Percentiles rank a stretch among this genome's conserved stretches.
Conservation (phyloP, 2,888 invertebrate genomes). For the Nemoura dubitans region DNA sequence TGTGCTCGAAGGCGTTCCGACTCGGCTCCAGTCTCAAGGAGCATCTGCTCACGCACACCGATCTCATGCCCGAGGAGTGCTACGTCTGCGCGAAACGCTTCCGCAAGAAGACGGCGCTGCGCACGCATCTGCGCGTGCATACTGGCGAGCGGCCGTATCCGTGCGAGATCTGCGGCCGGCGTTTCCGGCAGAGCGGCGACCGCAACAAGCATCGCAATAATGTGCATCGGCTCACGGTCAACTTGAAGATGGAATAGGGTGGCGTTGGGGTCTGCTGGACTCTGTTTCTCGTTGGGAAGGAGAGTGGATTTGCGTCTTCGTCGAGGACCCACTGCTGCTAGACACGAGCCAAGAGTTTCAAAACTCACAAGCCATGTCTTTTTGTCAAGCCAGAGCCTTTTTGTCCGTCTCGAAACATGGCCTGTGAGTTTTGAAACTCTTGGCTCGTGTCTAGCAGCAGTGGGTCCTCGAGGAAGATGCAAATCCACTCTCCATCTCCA, state of each 20-base stretch:
- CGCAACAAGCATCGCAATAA: slow-evolving; percentile 46
- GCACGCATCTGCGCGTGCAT: slow-evolving; percentile 45
- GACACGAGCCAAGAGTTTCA: too few species aligned
- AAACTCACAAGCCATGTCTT: too few species aligned
- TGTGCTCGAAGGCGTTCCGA: slow-evolving; percentile 42
- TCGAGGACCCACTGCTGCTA: too few species aligned
- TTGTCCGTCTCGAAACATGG: too few species aligned
- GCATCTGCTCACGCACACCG: slow-evolving; percentile 46
- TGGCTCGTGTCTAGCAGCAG: too few species aligned
- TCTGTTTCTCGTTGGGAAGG: too few species aligned
- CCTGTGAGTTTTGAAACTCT: too few species aligned
- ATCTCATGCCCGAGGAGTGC: slow-evolving; percentile 44
- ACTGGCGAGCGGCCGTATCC: slow-evolving; percentile 53
- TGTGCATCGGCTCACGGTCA: slow-evolving; percentile 34
- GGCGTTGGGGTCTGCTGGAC: too few species aligned
- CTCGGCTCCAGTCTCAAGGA: slow-evolving; percentile 41
- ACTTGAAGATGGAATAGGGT: neutral
- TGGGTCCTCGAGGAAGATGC: too few species aligned
- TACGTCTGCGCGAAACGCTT: slow-evolving; percentile 43
- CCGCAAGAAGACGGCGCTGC: slow-evolving; percentile 44
- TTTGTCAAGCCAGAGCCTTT: too few species aligned
- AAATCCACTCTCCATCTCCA: too few species aligned
- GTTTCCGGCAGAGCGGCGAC: slow-evolving; percentile 57
- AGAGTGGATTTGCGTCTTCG: too few species aligned
- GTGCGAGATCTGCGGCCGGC: slow-evolving; percentile 62